Conservation (phyloP, 2,797 vertebrate genomes). For the Linurgus olivaceus region DNA sequence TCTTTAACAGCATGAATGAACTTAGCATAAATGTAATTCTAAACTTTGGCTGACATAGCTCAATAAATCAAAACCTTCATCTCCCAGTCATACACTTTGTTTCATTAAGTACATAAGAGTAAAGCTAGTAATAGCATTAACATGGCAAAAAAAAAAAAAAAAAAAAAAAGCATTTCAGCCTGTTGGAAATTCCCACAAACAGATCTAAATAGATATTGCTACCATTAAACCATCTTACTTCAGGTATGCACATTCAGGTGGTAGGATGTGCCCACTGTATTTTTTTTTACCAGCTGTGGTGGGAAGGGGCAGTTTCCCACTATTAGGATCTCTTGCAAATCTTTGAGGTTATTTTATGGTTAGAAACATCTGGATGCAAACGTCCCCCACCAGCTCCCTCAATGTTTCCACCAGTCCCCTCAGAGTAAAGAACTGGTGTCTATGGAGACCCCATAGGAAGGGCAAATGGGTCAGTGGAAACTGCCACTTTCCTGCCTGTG, state of each 20-base stretch:
- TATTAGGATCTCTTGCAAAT: background rate
- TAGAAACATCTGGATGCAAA: background rate
- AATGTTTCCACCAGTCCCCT: background rate
- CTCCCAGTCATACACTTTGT: background rate
- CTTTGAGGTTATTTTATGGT: background rate
- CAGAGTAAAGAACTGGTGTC: background rate
- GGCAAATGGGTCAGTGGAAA: background rate
- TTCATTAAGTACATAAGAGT: background rate
- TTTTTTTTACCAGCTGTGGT: background rate
- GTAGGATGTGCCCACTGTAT: rapidly evolving
- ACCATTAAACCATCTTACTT: background rate
- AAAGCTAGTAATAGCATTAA: background rate
- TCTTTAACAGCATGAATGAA: background rate
- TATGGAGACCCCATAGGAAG: background rate
- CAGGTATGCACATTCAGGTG: too few species aligned
- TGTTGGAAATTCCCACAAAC: background rate
- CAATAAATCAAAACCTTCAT: background rate
- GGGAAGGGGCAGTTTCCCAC: rapidly evolving
- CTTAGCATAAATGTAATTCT: background rate
- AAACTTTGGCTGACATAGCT: background rate
- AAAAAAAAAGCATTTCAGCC: background rate
- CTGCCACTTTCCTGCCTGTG: background rate
- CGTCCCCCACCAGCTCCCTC: background rate
- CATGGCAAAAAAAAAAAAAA: background rate
- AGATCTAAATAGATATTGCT: background rate